Evolutionary conservation across 1,140 invertebrate genomes (phyloP).

Genomic region (Neotoxoptera formosana): DNA sequence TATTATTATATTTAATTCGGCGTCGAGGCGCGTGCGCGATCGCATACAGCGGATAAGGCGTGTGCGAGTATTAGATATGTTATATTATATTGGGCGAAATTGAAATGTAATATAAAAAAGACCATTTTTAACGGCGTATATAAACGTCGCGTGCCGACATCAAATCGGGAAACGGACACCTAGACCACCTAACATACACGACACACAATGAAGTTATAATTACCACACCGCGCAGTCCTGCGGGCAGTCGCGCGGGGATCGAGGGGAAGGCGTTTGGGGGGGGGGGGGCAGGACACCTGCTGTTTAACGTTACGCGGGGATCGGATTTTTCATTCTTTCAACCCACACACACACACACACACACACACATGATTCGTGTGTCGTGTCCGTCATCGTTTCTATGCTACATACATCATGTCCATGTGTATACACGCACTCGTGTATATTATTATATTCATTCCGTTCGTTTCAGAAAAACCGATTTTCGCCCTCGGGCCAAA

Average conservation of each 20-base stretch:
- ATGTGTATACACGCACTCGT: neutral
- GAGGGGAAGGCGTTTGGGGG: neutral
- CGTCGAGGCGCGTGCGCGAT: neutral
- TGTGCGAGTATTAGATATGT: no score
- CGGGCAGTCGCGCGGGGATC: conserved; percentile 16
- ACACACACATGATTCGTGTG: neutral
- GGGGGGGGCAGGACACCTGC: conserved; percentile 23
- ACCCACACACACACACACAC: neutral
- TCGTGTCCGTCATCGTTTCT: conserved; percentile 13
- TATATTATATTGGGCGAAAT: conserved; percentile 8
- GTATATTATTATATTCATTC: conserved; percentile 16
- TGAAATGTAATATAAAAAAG: conserved; percentile 36
- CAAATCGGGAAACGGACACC: conserved; percentile 26
- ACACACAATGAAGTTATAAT: neutral
- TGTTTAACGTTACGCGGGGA: conserved; percentile 33
- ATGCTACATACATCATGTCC: neutral
- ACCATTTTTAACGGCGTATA: neutral
- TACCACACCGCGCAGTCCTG: neutral
- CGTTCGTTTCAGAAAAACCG: conserved; percentile 43
- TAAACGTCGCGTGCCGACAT: conserved; percentile 22
- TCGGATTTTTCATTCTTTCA: conserved; percentile 8
- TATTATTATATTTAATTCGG: neutral
- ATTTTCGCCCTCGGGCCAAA: conserved; percentile 54
- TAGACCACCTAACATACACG: neutral
- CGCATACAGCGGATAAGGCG: neutral